These are phyloP conservation scores for Crossocerus cetratus DNA, from an alignment of 2,888 invertebrate species.

Conservation along the genomic window DNA sequence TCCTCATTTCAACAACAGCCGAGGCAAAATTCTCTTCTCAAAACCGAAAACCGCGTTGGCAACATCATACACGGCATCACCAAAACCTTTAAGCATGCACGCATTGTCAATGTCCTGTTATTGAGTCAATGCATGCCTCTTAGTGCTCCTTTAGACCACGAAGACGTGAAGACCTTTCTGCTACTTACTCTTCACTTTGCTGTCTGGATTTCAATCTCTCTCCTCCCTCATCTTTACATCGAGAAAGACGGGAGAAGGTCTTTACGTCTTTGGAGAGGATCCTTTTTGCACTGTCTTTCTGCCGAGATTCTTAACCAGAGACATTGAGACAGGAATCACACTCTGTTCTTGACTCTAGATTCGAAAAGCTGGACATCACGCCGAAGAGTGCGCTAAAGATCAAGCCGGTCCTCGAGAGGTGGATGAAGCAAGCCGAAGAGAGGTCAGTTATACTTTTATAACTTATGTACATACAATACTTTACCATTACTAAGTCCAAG, in stretches of 20 bases:
- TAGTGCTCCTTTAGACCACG: slow-evolving; percentile 72
- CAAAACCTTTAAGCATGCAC: slow-evolving; percentile 74
- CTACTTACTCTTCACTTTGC: background rate
- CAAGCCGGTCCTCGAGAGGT: slow-evolving; percentile 97
- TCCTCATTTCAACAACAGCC: background rate
- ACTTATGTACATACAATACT: background rate
- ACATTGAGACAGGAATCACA: slow-evolving; percentile 60
- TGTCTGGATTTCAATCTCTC: background rate
- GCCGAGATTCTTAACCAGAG: background rate
- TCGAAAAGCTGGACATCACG: slow-evolving; percentile 99
- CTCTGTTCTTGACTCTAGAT: slow-evolving; percentile 86
- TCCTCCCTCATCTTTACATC: too few relatives aligned
- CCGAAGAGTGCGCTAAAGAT: slow-evolving; percentile 99
- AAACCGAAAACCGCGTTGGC: slow-evolving; percentile 67
- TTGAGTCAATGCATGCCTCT: slow-evolving; percentile 72
- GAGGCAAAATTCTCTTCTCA: slow-evolving; percentile 24
- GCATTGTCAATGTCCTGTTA: slow-evolving; percentile 77
- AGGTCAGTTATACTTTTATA: slow-evolving; percentile 81
- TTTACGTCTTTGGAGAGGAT: slow-evolving; percentile 39
- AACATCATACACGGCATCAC: slow-evolving; percentile 76
- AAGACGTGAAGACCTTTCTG: slow-evolving; percentile 42
- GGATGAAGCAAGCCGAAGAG: slow-evolving; percentile 99
- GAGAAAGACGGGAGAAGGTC: slow-evolving; percentile 8
- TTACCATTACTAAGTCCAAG: background rate
- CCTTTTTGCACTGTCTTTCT: slow-evolving; percentile 14